These are phyloP conservation scores for Astur gentilis DNA, from an alignment of 2,113 vertebrate species.

Conservation along the genomic window DNA sequence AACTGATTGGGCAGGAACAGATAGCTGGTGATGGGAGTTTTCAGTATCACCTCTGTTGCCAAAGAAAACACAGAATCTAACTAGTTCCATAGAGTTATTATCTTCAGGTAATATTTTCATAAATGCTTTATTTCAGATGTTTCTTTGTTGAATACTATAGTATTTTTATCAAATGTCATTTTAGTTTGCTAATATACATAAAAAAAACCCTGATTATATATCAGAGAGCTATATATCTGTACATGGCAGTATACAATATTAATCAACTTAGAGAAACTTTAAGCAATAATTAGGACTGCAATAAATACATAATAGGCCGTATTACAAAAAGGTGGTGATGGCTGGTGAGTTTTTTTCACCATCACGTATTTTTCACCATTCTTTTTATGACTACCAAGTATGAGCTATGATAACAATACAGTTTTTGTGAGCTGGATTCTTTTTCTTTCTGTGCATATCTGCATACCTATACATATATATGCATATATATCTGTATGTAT, in stretches of 20 bases:
- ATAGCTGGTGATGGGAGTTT: neutral
- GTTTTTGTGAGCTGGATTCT: neutral
- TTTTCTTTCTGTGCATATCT: neutral
- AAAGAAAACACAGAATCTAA: neutral
- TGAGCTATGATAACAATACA: neutral
- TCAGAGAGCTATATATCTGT: neutral
- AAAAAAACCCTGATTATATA: neutral
- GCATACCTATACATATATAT: neutral
- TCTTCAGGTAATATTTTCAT: neutral
- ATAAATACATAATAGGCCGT: neutral
- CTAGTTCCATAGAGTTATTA: neutral
- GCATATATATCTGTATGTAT: neutral
- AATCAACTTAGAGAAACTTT: neutral
- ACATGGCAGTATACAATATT: neutral
- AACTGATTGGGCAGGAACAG: neutral
- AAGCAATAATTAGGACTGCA: neutral
- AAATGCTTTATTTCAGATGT: neutral
- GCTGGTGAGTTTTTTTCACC: accelerated
- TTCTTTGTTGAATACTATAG: neutral
- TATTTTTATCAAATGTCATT: neutral
- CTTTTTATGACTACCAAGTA: neutral
- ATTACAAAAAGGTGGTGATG: neutral
- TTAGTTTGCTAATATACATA: neutral
- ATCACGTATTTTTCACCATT: neutral
- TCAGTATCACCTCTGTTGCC: neutral